These are phyloP conservation scores for Ditylenchus dipsaci DNA, from an alignment of 1,140 invertebrate genomes.

Conservation along the genomic window DNA sequence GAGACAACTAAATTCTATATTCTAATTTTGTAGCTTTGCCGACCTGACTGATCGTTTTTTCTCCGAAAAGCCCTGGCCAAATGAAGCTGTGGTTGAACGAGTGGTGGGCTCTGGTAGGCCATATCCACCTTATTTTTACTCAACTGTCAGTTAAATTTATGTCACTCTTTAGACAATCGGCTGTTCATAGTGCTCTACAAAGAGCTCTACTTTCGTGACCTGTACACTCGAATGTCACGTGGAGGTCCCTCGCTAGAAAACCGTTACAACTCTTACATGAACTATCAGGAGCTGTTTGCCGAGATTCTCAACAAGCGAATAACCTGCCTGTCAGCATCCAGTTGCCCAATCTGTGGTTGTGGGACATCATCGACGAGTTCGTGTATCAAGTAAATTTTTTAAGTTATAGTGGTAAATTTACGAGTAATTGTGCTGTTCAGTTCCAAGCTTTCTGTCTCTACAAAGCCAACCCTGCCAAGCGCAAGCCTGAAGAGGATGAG, in stretches of 20 bases:
- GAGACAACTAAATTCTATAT: background rate
- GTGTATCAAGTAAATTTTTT: slow-evolving; percentile 64
- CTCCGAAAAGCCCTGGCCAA: slow-evolving; percentile 53
- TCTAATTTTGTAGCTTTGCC: slow-evolving; percentile 16
- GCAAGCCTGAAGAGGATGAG: slow-evolving; percentile 76
- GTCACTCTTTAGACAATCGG: slow-evolving; percentile 14
- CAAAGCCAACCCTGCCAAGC: slow-evolving; percentile 75
- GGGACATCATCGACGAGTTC: slow-evolving; percentile 96
- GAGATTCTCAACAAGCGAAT: slow-evolving; percentile 76
- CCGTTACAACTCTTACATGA: slow-evolving; percentile 89
- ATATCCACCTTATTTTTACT: background rate
- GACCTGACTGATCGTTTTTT: slow-evolving; percentile 55
- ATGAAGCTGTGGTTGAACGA: slow-evolving; percentile 48
- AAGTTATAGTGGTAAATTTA: slow-evolving; percentile 27
- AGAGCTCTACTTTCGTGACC: slow-evolving; percentile 93
- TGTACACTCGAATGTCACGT: slow-evolving; percentile 72
- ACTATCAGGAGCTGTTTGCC: slow-evolving; percentile 96
- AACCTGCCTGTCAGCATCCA: slow-evolving; percentile 82
- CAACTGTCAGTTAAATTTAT: background rate
- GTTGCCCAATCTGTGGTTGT: slow-evolving; percentile 95
- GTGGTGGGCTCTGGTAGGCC: slow-evolving; percentile 37
- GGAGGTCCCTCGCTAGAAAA: slow-evolving; percentile 78
- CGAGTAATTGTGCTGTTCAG: slow-evolving; percentile 73
- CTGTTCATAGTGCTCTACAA: slow-evolving; percentile 80
- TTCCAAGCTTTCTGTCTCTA: slow-evolving; percentile 94